These are phyloP conservation scores for Piezodorus guildinii DNA, from an alignment of 1,140 invertebrate genomes.

Conservation along the genomic window DNA sequence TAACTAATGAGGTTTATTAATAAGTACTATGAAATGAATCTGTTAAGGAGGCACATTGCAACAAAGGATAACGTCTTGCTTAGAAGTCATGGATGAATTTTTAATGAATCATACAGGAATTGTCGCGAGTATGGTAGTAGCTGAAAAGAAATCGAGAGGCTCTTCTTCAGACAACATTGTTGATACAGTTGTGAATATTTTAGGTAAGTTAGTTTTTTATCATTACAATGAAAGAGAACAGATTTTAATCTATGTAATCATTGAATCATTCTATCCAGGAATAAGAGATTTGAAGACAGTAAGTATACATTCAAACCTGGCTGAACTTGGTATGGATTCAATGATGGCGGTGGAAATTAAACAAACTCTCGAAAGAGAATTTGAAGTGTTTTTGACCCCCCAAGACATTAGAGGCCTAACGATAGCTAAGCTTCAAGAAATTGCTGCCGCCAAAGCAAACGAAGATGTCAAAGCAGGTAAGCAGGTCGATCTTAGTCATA, in stretches of 20 bases:
- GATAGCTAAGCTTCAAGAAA: constrained; percentile 40
- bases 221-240: no score
- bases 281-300: constrained; percentile 43
- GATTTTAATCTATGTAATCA: neutral
- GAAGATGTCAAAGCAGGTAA: no score
- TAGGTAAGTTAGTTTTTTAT: constrained; percentile 35
- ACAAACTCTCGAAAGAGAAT: constrained; percentile 70
- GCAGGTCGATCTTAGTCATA: no score
- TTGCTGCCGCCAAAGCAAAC: constrained; percentile 29
- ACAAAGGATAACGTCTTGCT: constrained; percentile 69
- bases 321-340: constrained; percentile 73
- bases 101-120: constrained; percentile 51
- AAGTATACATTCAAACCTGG: constrained; percentile 52
- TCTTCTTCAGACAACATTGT: constrained; percentile 46
- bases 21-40: neutral
- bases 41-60: constrained; percentile 61
- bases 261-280: constrained; percentile 30
- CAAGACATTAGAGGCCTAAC: constrained; percentile 60
- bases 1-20: no score
- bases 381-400: constrained; percentile 62
- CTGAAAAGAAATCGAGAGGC: constrained; percentile 49
- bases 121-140: constrained; percentile 67
- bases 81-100: constrained; percentile 54
- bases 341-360: constrained; percentile 77
- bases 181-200: constrained; percentile 50